Percentiles rank a stretch among this genome's conserved stretches.
Evolutionary conservation across 2,888 invertebrate genomes (phyloP).

Genomic region (Yponomeuta plumbellus): DNA sequence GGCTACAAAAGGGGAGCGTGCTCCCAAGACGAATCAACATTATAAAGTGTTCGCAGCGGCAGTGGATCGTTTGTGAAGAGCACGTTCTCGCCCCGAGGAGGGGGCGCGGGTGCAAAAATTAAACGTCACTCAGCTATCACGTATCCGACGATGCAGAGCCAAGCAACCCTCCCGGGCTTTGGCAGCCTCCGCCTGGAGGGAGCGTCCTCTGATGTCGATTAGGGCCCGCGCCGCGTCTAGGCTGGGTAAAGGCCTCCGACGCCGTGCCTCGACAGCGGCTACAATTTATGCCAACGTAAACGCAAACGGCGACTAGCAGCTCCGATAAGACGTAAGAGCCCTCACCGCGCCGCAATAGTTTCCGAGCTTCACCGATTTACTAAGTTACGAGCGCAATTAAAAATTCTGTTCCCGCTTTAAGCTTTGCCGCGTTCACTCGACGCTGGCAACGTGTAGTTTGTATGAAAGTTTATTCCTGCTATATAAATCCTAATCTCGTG

Average conservation of each 20-base stretch:
- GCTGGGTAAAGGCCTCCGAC: slow-evolving; percentile 36
- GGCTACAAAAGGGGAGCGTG: background rate
- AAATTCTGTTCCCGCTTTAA: slow-evolving; percentile 30
- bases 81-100: slow-evolving; percentile 26
- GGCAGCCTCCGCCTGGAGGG: slow-evolving; percentile 26
- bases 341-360: slow-evolving; percentile 29
- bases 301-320: slow-evolving; percentile 28
- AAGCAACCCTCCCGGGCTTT: slow-evolving; percentile 34
- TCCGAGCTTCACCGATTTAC: slow-evolving; percentile 7
- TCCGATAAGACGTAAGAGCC: slow-evolving; percentile 33
- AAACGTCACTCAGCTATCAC: slow-evolving; percentile 61
- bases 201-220: slow-evolving; percentile 49
- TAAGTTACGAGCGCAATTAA: slow-evolving; percentile 38
- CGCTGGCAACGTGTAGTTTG: background rate
- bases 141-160: slow-evolving; percentile 51
- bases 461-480: slow-evolving; percentile 16
- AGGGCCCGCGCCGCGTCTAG: slow-evolving; percentile 33
- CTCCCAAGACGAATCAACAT: slow-evolving; percentile 4
- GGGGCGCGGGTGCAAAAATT: slow-evolving; percentile 47
- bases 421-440: slow-evolving; percentile 1
- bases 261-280: slow-evolving; percentile 35
- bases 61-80: slow-evolving; percentile 25
- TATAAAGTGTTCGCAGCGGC: slow-evolving; percentile 13
- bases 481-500: slow-evolving; percentile 44
- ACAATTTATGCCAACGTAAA: slow-evolving; percentile 58